Percentiles rank a stretch among this genome's conserved stretches.
phyloP scores from a whole-genome alignment of 2,797 vertebrate genomes.

The Orestias chungarensis region DNA sequence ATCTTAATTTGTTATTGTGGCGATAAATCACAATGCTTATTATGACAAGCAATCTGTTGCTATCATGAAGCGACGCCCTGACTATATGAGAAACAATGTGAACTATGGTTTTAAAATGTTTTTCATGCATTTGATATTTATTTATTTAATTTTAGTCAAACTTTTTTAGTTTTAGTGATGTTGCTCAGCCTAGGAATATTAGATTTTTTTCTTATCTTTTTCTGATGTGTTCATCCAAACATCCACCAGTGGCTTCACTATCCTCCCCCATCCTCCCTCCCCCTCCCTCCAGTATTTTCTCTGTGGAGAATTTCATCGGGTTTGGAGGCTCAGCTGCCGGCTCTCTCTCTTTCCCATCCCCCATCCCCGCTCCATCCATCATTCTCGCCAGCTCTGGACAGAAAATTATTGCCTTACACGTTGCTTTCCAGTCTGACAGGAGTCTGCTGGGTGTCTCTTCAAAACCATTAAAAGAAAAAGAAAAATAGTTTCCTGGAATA shows the following conservation, averaged over 20 bases:
- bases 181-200: slow-evolving; percentile 9
- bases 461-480: slow-evolving; percentile 15
- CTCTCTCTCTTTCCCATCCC: slow-evolving; percentile 54
- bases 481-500: not conserved
- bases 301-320: slow-evolving; percentile 78
- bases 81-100: too few species aligned
- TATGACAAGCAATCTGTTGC: too few species aligned
- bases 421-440: slow-evolving; percentile 44
- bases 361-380: slow-evolving; percentile 57
- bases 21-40: too few species aligned
- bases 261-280: slow-evolving; percentile 2
- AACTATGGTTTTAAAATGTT: too few species aligned
- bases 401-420: slow-evolving; percentile 60
- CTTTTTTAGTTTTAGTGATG: not conserved
- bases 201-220: not conserved
- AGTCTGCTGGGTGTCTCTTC: slow-evolving; percentile 31
- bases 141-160: not conserved
- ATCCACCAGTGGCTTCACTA: slow-evolving; percentile 11
- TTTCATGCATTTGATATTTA: too few species aligned
- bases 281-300: slow-evolving; percentile 56
- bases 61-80: too few species aligned
- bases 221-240: slow-evolving; percentile 28
- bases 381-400: slow-evolving; percentile 59
- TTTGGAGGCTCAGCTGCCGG: slow-evolving; percentile 75
- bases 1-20: too few species aligned